Evolutionary conservation across 2,113 vertebrate species (phyloP).

Genomic region (Zingel zingel): DNA sequence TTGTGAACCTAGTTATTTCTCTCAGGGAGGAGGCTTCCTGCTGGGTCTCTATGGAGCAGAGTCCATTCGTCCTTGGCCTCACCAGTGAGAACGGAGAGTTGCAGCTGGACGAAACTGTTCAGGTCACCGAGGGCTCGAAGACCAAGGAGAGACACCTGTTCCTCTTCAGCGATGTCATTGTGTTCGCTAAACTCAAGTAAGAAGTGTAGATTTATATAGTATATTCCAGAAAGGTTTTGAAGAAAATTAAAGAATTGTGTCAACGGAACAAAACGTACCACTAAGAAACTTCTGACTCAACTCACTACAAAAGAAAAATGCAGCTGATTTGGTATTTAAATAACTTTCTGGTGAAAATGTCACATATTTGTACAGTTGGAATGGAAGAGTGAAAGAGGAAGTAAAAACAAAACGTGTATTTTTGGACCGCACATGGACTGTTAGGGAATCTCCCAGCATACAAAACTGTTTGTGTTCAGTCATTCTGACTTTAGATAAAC

Average conservation of each 20-base stretch:
- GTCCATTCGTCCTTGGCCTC: constrained; percentile 82
- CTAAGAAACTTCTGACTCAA: not conserved
- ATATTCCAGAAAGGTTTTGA: not conserved
- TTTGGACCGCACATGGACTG: constrained; percentile 28
- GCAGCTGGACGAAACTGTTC: constrained; percentile 77
- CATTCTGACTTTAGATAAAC: not conserved
- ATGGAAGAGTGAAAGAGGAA: constrained; percentile 68
- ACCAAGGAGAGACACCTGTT: constrained; percentile 80
- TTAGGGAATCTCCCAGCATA: constrained; percentile 65
- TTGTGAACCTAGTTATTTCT: not conserved
- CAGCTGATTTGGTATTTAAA: not conserved
- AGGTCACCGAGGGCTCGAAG: constrained; percentile 78
- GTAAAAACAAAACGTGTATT: constrained; percentile 47
- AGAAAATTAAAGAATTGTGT: not conserved
- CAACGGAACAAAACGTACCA: not conserved
- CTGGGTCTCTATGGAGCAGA: constrained; percentile 77
- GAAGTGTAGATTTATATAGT: not conserved
- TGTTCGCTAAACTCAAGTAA: constrained; percentile 84
- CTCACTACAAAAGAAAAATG: not conserved
- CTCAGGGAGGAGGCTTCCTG: constrained; percentile 78
- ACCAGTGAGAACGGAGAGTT: constrained; percentile 74
- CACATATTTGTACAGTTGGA: constrained; percentile 3
- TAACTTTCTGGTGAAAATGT: not conserved
- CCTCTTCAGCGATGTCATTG: constrained; percentile 80
- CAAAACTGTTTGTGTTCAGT: constrained; percentile 7